Evolutionary conservation across 1,140 invertebrate genomes (phyloP), one percentile per base, ranked within the genome.

Genomic region (Drosophila azteca): DNA sequence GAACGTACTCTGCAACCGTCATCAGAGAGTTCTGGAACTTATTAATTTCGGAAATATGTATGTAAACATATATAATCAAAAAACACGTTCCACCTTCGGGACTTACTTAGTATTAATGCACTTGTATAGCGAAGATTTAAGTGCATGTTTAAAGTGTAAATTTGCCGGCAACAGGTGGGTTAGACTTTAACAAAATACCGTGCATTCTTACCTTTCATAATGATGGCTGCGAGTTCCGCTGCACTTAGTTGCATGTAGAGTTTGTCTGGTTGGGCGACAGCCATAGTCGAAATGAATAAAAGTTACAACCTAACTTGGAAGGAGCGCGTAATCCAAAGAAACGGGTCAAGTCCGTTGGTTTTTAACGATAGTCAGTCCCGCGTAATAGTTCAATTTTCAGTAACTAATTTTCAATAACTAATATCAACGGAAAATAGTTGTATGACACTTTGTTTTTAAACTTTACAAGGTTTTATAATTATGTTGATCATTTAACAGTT

Each of bases 231-330:
- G 31, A 91, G 65, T 52, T 91, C 90, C 53, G 90, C 77, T 67
- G 90, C 76, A 72, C 87, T 91, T 49, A 91, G 55, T 59, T 85
- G 90, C 90, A 91, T 88, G 58, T 76, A 91, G 11, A 91, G 69
- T 53, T 85, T 77, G 52, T 90, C 80, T 24, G 81, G 45, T 35
- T 60, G 66, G 43, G 43, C 11, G 41, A 22, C 49, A 51, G 77
- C 76, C 83, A 79, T 90, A 39, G 20, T 84, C 64, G 22, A 26
- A 52, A 15, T 4, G 24, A 46, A 9, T n/a, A 15, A 49, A 45
- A 58, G 41, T 26, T 26, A 22, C 44, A 20, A 63, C 11, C 63
- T 13, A 22, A 2, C 58, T 55, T 45, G 15, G 53, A 26, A 9
- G 43, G 5, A 67, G 41, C 81, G 72, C 87, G 79, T 90, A 90